Evolutionary conservation across 2,888 invertebrate genomes (phyloP).

Genomic region (Drosophila koepferae): DNA sequence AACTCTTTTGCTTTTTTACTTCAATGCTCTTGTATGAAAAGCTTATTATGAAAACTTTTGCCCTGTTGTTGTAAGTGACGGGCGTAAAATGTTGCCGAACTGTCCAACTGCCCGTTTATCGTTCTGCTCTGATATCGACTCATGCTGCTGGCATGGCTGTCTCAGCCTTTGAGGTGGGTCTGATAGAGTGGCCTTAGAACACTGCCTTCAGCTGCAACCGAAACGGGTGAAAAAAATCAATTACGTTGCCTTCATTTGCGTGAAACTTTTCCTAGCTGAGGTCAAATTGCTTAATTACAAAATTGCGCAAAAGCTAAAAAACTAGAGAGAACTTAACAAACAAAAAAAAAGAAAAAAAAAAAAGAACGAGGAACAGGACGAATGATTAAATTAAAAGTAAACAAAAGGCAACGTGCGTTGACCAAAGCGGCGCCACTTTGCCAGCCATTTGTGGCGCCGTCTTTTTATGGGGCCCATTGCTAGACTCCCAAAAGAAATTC

Average conservation of each 20-base stretch:
- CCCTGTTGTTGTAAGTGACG: constrained; percentile 28
- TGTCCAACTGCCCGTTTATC: constrained; percentile 43
- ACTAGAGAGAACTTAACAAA: constrained; percentile 46
- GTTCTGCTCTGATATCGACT: constrained; percentile 39
- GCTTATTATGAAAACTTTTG: constrained; percentile 58
- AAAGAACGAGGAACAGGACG: constrained; percentile 18
- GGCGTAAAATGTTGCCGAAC: constrained; percentile 17
- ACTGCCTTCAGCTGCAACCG: constrained; percentile 15
- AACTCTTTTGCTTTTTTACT: background rate
- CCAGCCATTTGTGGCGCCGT: constrained; percentile 56
- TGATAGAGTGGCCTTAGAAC: constrained; percentile 9
- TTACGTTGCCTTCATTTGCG: constrained; percentile 73
- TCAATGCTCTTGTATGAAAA: constrained; percentile 3
- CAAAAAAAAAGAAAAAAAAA: constrained; percentile 7
- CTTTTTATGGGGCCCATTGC: constrained; percentile 49
- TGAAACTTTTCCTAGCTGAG: constrained; percentile 72
- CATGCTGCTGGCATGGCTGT: constrained; percentile 41
- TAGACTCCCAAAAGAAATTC: constrained; percentile 56
- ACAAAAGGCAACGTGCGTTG: constrained; percentile 76
- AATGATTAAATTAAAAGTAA: constrained; percentile 80
- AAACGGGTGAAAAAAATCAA: constrained; percentile 46
- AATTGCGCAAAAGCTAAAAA: constrained; percentile 69
- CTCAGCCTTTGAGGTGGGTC: constrained; percentile 48
- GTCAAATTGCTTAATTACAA: constrained; percentile 83
- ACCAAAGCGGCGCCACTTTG: constrained; percentile 74